Evolutionary conservation across 2,888 invertebrate genomes (phyloP), one percentile per base, ranked within the genome.

Genomic region (Apotomis capreana): DNA sequence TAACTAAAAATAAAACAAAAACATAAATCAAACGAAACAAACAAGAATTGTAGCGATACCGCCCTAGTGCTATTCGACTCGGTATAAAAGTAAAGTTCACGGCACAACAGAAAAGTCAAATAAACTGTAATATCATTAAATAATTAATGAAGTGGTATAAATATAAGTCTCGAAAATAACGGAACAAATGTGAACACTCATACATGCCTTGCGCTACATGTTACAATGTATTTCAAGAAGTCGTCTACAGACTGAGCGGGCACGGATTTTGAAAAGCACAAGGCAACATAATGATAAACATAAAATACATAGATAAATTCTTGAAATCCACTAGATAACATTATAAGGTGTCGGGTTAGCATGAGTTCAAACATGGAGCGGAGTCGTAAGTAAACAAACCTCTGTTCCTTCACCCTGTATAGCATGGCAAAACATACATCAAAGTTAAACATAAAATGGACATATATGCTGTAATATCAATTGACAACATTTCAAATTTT

Each of bases 351-450:
- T 67, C 61, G 51, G 26, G 61, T 72, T 68, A 72, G 68, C 72
- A 68, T 63, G 72, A 72, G 82, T 84, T 81, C 77, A 80, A 78
- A 73, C 75, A 63, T 68, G 72, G 72, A 73, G 68, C 74, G 72
- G 80, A 83, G 79, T 82, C 78, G 75, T 81, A 79, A 85, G 85
- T 86, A 81, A 82, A 93, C 93, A 91, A 93, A 93, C 93, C 93
- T 93, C 91, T 69, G 76, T 79, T 91, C 93, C 93, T 87, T 93
- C 93, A 85, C 87, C 87, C 93, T 93, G 93, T 84, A 87, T 86
- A 84, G 93, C 93, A 92, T 92, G 90, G 82, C 88, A 91, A 89
- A 92, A 92, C 87, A 90, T 85, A 90, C 81, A 89, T 86, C 79
- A 81, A 80, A 76, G 76, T 87, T 83, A 86, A 86, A 87, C 81